A percentile compares a stretch with the other conserved stretches of the same genome.
Evolutionary conservation across 2,113 vertebrate species (phyloP).

Genomic region (Passer domesticus): DNA sequence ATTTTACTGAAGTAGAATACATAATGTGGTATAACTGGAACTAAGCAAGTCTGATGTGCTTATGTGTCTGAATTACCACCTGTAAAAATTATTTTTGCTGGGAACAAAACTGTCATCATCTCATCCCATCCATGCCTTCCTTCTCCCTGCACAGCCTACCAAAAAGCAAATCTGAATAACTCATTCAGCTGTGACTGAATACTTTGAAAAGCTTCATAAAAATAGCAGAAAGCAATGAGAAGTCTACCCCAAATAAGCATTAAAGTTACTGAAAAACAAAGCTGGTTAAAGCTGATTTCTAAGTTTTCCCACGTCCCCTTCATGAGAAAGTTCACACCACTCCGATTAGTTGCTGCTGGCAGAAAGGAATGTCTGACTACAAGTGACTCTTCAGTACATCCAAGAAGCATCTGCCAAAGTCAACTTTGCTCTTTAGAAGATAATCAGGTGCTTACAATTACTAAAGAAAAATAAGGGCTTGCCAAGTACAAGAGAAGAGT

Average conservation of each 20-base stretch:
- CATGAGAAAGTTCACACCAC: neutral
- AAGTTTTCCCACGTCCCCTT: neutral
- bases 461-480: neutral
- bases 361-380: neutral
- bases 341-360: neutral
- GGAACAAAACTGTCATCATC: neutral
- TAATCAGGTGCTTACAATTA: neutral
- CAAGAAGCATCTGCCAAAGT: neutral
- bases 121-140: neutral
- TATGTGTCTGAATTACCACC: neutral
- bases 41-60: accelerated
- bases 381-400: neutral
- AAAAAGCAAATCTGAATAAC: neutral
- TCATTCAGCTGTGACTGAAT: neutral
- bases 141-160: neutral
- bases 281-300: neutral
- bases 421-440: neutral
- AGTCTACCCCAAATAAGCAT: neutral
- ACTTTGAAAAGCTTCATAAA: neutral
- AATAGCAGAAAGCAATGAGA: neutral
- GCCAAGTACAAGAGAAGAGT: neutral
- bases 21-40: neutral
- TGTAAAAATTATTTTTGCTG: neutral
- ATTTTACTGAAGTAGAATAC: neutral
- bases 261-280: neutral